A percentile compares a stretch with the other conserved stretches of the same genome.
These are phyloP conservation scores for Drosophila algonquin DNA, from an alignment of 2,888 invertebrate genomes.

Conservation along the genomic window DNA sequence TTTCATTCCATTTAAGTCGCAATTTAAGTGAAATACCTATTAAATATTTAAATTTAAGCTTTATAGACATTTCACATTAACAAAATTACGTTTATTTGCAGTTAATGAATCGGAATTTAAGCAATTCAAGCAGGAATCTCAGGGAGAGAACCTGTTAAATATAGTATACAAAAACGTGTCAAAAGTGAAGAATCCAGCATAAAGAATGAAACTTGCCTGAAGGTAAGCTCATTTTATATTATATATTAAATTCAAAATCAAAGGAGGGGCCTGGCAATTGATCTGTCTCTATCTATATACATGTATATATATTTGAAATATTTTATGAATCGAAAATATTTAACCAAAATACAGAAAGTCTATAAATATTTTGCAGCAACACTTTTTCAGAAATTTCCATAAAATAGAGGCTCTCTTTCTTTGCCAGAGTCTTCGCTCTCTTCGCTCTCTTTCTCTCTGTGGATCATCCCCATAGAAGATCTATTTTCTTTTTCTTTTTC, in stretches of 20 bases:
- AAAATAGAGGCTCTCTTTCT: neutral
- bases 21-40: neutral
- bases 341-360: slow-evolving; percentile 1
- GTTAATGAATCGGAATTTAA: slow-evolving; percentile 19
- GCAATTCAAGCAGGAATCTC: neutral
- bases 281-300: neutral
- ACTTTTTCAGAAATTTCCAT: slow-evolving; percentile 19
- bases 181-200: slow-evolving; percentile 1
- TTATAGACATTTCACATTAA: slow-evolving; percentile 11
- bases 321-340: slow-evolving; percentile 18
- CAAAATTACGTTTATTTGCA: slow-evolving; percentile 17
- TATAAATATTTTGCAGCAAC: slow-evolving; percentile 23
- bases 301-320: neutral
- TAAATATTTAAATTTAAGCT: neutral
- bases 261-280: slow-evolving; percentile 23
- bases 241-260: neutral
- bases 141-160: slow-evolving; percentile 8
- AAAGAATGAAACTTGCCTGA: slow-evolving; percentile 17
- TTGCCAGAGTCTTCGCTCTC: slow-evolving; percentile 11
- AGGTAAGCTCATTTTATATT: neutral
- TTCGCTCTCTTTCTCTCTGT: neutral
- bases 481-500: slow-evolving; percentile 15
- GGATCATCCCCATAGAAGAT: slow-evolving; percentile 10
- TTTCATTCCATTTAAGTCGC: no score
- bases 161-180: slow-evolving; percentile 8